Conservation (phyloP, 2,888 invertebrate species). For the Pristionchus fissidentatus region DNA sequence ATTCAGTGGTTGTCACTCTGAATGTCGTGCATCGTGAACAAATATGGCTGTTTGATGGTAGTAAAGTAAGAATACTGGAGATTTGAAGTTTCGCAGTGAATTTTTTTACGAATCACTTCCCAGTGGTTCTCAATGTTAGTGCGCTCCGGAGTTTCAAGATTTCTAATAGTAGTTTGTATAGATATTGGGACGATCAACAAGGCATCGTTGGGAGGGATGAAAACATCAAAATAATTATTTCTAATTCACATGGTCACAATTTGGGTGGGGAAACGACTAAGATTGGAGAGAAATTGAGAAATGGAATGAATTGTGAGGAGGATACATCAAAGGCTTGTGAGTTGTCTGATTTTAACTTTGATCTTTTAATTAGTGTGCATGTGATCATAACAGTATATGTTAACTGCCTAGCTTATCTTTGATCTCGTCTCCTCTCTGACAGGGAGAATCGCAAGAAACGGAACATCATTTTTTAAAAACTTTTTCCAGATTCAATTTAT, state of each 20-base stretch:
- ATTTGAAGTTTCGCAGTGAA: no score
- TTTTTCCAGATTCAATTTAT: neutral
- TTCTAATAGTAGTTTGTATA: no score
- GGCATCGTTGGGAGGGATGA: no score
- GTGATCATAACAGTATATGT: neutral
- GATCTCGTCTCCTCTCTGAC: slow-evolving; percentile 33
- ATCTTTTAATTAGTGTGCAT: slow-evolving; percentile 26
- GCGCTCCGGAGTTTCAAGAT: no score
- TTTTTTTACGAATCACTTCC: no score
- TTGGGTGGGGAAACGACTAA: slow-evolving; percentile 62
- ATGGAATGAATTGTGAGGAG: slow-evolving; percentile 88
- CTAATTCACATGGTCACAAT: slow-evolving; percentile 63
- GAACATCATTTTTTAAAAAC: neutral
- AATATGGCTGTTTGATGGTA: no score
- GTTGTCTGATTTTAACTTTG: slow-evolving; percentile 47
- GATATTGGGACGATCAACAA: no score
- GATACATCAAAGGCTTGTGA: slow-evolving; percentile 78
- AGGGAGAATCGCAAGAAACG: neutral
- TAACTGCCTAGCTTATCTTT: neutral
- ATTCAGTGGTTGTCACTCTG: no score
- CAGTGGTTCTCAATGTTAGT: no score
- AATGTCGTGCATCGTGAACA: no score
- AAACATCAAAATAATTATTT: neutral
- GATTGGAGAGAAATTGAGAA: slow-evolving; percentile 86
- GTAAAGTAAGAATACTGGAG: no score